A percentile compares a stretch with the other conserved stretches of the same genome.
phyloP scores from a whole-genome alignment of 1,140 invertebrate genomes.

The Megalopta genalis region DNA sequence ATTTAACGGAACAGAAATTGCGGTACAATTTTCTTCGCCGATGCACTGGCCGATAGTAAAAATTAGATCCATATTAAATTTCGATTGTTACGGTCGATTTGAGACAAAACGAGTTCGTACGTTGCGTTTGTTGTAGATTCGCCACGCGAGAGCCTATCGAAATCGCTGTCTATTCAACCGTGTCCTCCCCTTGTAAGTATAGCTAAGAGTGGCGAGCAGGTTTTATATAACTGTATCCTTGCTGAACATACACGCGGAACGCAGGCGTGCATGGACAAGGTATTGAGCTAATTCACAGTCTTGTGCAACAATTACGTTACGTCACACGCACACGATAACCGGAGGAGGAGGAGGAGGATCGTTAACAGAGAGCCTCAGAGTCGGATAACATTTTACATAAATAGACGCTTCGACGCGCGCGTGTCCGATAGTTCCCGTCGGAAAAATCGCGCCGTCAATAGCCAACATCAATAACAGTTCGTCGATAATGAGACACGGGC shows the following conservation, averaged over 20 bases:
- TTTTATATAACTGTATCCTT: background rate
- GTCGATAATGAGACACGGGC: background rate
- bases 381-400: background rate
- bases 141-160: background rate
- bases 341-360: background rate
- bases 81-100: too few species aligned
- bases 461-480: background rate
- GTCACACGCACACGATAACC: background rate
- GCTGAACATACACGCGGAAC: background rate
- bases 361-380: background rate
- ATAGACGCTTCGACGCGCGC: too few species aligned
- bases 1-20: too few species aligned
- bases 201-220: background rate
- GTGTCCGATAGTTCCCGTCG: too few species aligned
- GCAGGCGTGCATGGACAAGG: background rate
- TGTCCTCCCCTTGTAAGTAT: background rate
- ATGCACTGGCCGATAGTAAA: too few species aligned
- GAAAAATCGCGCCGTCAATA: background rate
- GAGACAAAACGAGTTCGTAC: too few species aligned
- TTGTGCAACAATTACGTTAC: constrained; percentile 3
- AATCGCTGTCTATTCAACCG: background rate
- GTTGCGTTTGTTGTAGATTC: background rate
- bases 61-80: too few species aligned
- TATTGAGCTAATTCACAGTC: background rate
- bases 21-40: too few species aligned